phyloP scores from a whole-genome alignment of 2,113 vertebrate genomes.

The Periophthalmodon schlosseri region DNA sequence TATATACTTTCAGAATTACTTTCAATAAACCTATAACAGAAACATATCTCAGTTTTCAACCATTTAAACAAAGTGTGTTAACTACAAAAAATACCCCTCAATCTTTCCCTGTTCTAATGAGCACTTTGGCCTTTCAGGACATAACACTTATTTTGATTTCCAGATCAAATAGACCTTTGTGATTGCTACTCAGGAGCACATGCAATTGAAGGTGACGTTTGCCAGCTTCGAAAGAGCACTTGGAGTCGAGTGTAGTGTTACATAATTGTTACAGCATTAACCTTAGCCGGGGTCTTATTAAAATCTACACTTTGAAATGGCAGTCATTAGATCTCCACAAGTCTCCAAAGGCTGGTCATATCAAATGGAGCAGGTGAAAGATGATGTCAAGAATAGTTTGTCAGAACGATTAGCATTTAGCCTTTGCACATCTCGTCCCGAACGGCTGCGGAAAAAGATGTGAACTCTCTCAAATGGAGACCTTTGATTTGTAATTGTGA shows the following conservation, averaged over 20 bases:
- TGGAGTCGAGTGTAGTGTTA: not conserved
- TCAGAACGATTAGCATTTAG: constrained; percentile 56
- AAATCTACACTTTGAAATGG: constrained; percentile 3
- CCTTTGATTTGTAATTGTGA: constrained; percentile 75
- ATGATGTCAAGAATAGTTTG: constrained; percentile 52
- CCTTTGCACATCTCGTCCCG: constrained; percentile 54
- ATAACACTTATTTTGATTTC: not conserved
- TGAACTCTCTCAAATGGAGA: constrained; percentile 59
- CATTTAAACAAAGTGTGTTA: not conserved
- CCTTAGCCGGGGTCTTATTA: not conserved
- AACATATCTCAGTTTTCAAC: not conserved
- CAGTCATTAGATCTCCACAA: constrained; percentile 12
- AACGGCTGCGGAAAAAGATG: constrained; percentile 20
- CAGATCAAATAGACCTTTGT: not conserved
- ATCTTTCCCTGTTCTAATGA: not conserved
- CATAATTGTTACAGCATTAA: not conserved
- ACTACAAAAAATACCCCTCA: not conserved
- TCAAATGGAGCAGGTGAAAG: constrained; percentile 32
- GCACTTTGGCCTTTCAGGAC: constrained; percentile 5
- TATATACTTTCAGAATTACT: not conserved
- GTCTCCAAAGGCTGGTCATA: not conserved
- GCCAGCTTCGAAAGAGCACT: not conserved
- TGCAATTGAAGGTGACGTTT: not conserved
- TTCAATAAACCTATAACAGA: not conserved
- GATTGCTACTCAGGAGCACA: not conserved